phyloP scores from a whole-genome alignment of 2,888 invertebrate species.

The Platycheirus albimanus region DNA sequence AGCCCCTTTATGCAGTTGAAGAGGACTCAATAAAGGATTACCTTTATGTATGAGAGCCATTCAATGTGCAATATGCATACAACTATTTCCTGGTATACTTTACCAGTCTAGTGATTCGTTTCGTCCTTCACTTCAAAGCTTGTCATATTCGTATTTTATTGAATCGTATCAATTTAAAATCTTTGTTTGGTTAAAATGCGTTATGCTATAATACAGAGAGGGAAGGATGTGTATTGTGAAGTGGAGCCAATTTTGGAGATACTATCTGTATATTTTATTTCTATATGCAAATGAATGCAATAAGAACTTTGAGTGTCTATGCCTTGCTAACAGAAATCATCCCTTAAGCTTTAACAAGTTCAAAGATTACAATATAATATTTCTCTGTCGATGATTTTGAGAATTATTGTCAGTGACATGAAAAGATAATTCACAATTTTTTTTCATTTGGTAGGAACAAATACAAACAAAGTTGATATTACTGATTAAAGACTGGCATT shows the following conservation, averaged over 20 bases:
- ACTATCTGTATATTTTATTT: neutral
- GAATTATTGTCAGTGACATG: slow-evolving; percentile 15
- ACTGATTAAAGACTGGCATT: neutral
- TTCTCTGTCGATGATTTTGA: slow-evolving; percentile 25
- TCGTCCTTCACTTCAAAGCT: neutral
- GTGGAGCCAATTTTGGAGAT: slow-evolving; percentile 11
- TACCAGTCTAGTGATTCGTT: slow-evolving; percentile 37
- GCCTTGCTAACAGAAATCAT: neutral
- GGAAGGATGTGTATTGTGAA: slow-evolving; percentile 16
- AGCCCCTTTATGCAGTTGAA: slow-evolving; percentile 13
- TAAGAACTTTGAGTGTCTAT: slow-evolving; percentile 17
- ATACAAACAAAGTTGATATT: slow-evolving; percentile 4
- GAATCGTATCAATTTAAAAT: slow-evolving; percentile 34
- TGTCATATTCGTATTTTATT: slow-evolving; percentile 9
- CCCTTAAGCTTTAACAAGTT: no score
- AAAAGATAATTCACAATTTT: neutral
- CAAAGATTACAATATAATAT: neutral
- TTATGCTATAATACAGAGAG: no score
- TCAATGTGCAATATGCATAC: slow-evolving; percentile 60
- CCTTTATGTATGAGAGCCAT: slow-evolving; percentile 37
- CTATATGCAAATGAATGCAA: slow-evolving; percentile 47
- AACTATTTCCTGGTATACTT: slow-evolving; percentile 31
- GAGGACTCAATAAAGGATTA: slow-evolving; percentile 54
- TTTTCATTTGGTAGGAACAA: neutral
- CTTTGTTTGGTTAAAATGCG: slow-evolving; percentile 23